phyloP scores from a whole-genome alignment of 2,888 invertebrate species.

The Parnassius smintheus region DNA sequence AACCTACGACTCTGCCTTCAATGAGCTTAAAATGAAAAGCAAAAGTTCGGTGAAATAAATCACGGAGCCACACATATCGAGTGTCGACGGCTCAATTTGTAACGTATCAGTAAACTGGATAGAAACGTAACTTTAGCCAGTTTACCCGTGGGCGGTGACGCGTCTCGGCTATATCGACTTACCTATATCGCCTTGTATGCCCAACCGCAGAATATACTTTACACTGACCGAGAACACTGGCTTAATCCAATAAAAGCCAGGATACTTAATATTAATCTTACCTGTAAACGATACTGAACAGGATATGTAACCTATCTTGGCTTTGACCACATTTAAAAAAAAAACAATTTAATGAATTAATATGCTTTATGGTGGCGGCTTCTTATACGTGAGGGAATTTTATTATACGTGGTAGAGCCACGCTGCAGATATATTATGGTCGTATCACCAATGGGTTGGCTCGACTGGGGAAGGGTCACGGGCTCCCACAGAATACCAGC shows the following conservation, averaged over 20 bases:
- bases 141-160: slow-evolving; percentile 53
- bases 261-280: slow-evolving; percentile 15
- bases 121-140: slow-evolving; percentile 53
- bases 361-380: too few relatives aligned
- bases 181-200: slow-evolving; percentile 40
- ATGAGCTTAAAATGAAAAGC: slow-evolving; percentile 8
- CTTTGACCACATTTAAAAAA: not conserved
- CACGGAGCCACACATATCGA: slow-evolving; percentile 41
- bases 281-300: slow-evolving; percentile 9
- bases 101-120: slow-evolving; percentile 57
- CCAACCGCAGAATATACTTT: slow-evolving; percentile 61
- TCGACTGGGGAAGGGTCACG: too few relatives aligned
- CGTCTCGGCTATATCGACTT: slow-evolving; percentile 54
- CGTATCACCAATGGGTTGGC: too few relatives aligned
- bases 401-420: too few relatives aligned
- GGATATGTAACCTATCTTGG: not conserved
- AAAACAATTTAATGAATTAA: too few relatives aligned
- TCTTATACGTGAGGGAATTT: too few relatives aligned
- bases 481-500: too few relatives aligned
- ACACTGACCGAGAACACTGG: slow-evolving; percentile 38
- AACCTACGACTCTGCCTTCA: not conserved
- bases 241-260: slow-evolving; percentile 11
- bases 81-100: slow-evolving; percentile 61
- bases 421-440: too few relatives aligned
- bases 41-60: slow-evolving; percentile 35